These are phyloP conservation scores for Lucifuga dentata DNA, from an alignment of 2,113 vertebrate genomes.

Conservation along the genomic window DNA sequence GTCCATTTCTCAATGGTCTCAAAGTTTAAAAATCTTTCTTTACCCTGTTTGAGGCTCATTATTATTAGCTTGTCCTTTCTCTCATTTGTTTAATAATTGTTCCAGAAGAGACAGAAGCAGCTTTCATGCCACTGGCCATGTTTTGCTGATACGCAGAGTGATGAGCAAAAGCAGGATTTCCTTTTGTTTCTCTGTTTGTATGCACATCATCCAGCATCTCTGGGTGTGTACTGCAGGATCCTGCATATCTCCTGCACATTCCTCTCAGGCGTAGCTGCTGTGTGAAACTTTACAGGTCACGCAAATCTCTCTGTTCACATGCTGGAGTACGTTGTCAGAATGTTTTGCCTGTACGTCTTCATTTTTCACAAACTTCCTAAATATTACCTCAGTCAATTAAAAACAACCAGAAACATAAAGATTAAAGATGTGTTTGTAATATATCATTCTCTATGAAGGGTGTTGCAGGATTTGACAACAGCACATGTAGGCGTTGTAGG, in stretches of 20 bases:
- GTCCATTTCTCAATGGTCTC: no score
- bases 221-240: slow-evolving; percentile 62
- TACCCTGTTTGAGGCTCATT: no score
- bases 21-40: no score
- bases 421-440: slow-evolving; percentile 36
- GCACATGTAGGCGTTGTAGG: slow-evolving; percentile 38
- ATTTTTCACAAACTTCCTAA: slow-evolving; percentile 31
- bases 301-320: slow-evolving; percentile 38
- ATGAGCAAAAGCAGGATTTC: slow-evolving; percentile 43
- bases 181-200: slow-evolving; percentile 39
- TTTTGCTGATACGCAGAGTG: slow-evolving; percentile 30
- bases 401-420: slow-evolving; percentile 2
- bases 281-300: slow-evolving; percentile 60
- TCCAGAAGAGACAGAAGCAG: slow-evolving; percentile 19
- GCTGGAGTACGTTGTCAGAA: slow-evolving; percentile 18
- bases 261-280: slow-evolving; percentile 47
- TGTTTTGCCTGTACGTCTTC: slow-evolving; percentile 13
- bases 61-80: no score
- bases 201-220: slow-evolving; percentile 35
- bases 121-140: slow-evolving; percentile 30
- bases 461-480: slow-evolving; percentile 38
- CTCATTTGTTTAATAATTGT: not conserved
- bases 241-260: slow-evolving; percentile 55
- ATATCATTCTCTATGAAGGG: slow-evolving; percentile 4
- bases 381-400: not conserved